Evolutionary conservation across 2,888 invertebrate genomes (phyloP).

Genomic region (Andrena chrysosceles): DNA sequence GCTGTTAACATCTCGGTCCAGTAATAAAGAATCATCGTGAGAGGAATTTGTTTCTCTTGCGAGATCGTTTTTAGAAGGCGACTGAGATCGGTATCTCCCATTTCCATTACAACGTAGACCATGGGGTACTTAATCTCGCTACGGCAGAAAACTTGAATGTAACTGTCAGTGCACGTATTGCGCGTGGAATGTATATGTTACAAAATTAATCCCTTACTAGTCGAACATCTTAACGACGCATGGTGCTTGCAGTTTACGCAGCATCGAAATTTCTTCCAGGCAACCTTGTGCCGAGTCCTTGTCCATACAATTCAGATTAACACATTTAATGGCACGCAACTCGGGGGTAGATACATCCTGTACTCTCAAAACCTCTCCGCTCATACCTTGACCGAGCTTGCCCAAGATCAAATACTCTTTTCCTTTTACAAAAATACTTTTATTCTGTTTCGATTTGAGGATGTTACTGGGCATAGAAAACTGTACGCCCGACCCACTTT

Average conservation of each 20-base stretch:
- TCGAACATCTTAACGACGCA: conserved; percentile 94
- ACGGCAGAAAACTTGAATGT: conserved; percentile 76
- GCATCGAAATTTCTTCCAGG: conserved; percentile 94
- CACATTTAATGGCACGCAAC: conserved; percentile 93
- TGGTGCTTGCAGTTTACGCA: conserved; percentile 93
- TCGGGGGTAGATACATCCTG: conserved; percentile 89
- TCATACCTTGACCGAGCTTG: conserved; percentile 94
- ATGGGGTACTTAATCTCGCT: conserved; percentile 88
- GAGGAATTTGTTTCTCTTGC: conserved; percentile 86
- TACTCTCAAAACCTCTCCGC: conserved; percentile 92
- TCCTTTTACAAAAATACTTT: conserved; percentile 89
- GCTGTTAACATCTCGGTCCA: conserved; percentile 98
- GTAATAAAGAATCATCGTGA: conserved; percentile 93
- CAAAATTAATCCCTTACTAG: conserved; percentile 89
- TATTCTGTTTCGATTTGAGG: conserved; percentile 76
- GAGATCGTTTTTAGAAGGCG: conserved; percentile 88
- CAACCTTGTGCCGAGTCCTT: conserved; percentile 91
- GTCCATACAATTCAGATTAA: conserved; percentile 91
- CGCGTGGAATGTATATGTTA: not conserved
- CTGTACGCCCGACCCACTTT: conserved; percentile 70
- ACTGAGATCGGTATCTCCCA: conserved; percentile 95
- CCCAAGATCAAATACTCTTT: conserved; percentile 91
- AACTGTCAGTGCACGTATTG: conserved; percentile 17
- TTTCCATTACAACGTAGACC: conserved; percentile 96
- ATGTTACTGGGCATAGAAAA: conserved; percentile 67